phyloP scores from a whole-genome alignment of 2,888 invertebrate species.

The Argynnis bischoffii region DNA sequence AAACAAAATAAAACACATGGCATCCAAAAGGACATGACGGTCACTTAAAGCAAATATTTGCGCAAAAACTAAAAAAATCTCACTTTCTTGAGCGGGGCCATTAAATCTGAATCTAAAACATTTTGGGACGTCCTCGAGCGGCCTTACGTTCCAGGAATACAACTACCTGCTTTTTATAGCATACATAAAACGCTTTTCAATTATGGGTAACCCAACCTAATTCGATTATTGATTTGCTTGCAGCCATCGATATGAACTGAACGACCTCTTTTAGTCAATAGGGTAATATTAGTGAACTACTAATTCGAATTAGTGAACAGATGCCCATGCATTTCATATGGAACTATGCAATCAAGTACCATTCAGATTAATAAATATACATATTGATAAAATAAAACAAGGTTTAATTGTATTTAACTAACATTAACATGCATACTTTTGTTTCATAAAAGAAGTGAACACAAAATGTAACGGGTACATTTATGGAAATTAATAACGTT shows the following conservation, averaged over 20 bases:
- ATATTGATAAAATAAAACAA: not conserved
- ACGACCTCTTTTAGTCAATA: constrained; percentile 58
- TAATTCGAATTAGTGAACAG: constrained; percentile 52
- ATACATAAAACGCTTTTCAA: constrained; percentile 61
- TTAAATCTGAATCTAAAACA: constrained; percentile 54
- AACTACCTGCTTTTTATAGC: constrained; percentile 78
- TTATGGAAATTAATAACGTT: constrained; percentile 24
- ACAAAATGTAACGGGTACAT: constrained; percentile 13
- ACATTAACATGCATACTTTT: not conserved
- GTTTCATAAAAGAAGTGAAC: constrained; percentile 4
- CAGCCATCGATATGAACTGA: constrained; percentile 50
- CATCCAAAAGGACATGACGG: constrained; percentile 44
- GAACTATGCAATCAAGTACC: constrained; percentile 36
- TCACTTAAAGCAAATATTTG: constrained; percentile 52
- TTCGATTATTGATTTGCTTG: constrained; percentile 60
- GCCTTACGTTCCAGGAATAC: constrained; percentile 68
- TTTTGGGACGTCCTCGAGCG: constrained; percentile 56
- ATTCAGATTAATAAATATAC: constrained; percentile 2
- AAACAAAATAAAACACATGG: constrained; percentile 47
- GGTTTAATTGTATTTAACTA: not conserved
- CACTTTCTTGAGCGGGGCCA: constrained; percentile 51
- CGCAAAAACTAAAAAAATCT: constrained; percentile 53
- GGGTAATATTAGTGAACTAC: constrained; percentile 63
- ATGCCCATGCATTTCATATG: constrained; percentile 58
- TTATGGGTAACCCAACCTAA: constrained; percentile 62